Evolutionary conservation across 2,888 invertebrate species (phyloP), one percentile per base, ranked within the genome.

Genomic region (Agrotis segetum): DNA sequence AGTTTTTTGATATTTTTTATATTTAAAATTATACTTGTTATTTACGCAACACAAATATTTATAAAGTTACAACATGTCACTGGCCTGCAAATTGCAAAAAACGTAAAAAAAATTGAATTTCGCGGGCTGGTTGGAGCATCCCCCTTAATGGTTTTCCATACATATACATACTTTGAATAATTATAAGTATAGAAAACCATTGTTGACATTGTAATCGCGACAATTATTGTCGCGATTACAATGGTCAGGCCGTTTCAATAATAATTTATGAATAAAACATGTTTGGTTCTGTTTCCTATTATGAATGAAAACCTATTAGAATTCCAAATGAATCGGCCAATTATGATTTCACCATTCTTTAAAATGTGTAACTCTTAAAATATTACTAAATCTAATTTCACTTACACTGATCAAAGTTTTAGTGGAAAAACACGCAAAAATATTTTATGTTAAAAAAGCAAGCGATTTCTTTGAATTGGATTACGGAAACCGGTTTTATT

Each of bases 251-350:
- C 52, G 13, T 19, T 9, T 24, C 46, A 21, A n/a, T 1, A 11
- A 55, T 49, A 21, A 52, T 55, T 34, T 56, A 81, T 79, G 62
- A 79, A 81, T 81, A 67, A 79, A 62, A 65, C 55, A 77, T 71
- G 0, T 7, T 7, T 9, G n/a, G 46, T 17, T 7, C 52, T 49
- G 29, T 16, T 14, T 59, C 21, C n/a, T 62, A 46, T 6, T 58
- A 64, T 71, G 74, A 67, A 66, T 71, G 63, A 63, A 67, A 63
- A 55, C 55, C 5, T 50, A 84, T 75, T 81, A 60, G 85, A 83
- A 84, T 83, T 49, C 52, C 69, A 73, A 84, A 83, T 82, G 21
- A 73, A 62, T 13, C 55, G 46, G 69, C 59, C 71, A 65, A 63
- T 67, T 61, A 78, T 62, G 60, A 60, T 71, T n/a, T 64, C 55